These are phyloP conservation scores for Platygyra sinensis DNA, from an alignment of 64 coral and sea anemone genomes.

Conservation along the genomic window DNA sequence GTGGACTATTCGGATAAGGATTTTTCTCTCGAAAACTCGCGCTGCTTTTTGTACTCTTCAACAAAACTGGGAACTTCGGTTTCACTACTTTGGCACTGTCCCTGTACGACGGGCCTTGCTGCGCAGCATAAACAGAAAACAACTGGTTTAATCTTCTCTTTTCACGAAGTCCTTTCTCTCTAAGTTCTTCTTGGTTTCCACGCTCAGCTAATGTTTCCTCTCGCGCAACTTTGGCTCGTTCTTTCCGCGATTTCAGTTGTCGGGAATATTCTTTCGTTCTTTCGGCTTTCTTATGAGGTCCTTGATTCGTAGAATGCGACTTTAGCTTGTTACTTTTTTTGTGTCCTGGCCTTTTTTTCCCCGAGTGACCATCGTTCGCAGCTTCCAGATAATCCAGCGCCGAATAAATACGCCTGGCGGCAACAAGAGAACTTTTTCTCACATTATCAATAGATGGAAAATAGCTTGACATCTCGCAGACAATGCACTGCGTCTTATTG, in stretches of 20 bases:
- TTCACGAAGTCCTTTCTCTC: conserved; percentile 65
- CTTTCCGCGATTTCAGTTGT: conserved; percentile 55
- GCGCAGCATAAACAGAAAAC: conserved; percentile 81
- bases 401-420: conserved; percentile 79
- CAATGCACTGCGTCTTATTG: neutral
- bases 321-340: neutral
- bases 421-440: conserved; percentile 64
- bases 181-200: conserved; percentile 46
- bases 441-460: conserved; percentile 55
- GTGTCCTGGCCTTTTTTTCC: conserved; percentile 52
- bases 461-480: conserved; percentile 56
- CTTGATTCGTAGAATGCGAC: neutral
- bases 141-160: conserved; percentile 75
- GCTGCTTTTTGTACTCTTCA: conserved; percentile 47
- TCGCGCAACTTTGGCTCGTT: conserved; percentile 44
- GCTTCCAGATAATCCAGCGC: conserved; percentile 65
- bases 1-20: neutral
- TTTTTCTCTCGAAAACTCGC: conserved; percentile 8
- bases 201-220: conserved; percentile 28
- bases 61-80: conserved; percentile 82
- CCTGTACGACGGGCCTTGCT: conserved; percentile 73
- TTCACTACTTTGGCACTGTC: conserved; percentile 52
- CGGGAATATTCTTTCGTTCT: conserved; percentile 76
- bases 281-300: conserved; percentile 50
- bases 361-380: conserved; percentile 26